phyloP scores from a whole-genome alignment of 2,797 vertebrate genomes.

The Spea hammondii region DNA sequence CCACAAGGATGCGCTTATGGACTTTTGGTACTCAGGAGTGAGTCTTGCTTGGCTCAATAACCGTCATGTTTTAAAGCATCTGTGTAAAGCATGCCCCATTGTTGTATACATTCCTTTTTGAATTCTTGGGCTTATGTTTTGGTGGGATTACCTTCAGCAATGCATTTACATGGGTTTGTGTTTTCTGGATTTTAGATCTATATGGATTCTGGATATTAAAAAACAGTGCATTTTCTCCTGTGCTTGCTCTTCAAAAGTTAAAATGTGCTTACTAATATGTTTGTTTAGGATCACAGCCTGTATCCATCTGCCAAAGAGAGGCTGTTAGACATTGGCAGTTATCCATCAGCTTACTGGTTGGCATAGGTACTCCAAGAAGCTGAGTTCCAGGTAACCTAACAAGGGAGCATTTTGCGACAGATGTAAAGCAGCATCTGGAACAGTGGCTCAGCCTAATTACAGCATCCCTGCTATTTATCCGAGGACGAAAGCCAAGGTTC shows the following conservation, averaged over 20 bases:
- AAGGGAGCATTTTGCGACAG: slow-evolving; percentile 43
- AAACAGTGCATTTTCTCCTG: no score
- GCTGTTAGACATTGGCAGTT: slow-evolving; percentile 25
- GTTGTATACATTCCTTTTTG: no score
- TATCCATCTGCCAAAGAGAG: slow-evolving; percentile 34
- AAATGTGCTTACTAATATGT: slow-evolving; percentile 25
- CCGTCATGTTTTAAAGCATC: no score
- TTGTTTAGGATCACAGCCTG: slow-evolving; percentile 17
- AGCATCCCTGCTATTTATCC: slow-evolving; percentile 28
- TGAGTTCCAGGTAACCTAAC: slow-evolving; percentile 37
- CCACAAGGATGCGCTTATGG: no score
- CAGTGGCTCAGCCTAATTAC: slow-evolving; percentile 36
- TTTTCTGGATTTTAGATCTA: no score
- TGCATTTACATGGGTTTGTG: no score
- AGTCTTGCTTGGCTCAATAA: no score
- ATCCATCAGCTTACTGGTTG: slow-evolving; percentile 40
- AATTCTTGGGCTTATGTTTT: no score
- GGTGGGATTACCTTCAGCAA: no score
- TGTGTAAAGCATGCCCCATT: no score
- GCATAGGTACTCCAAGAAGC: slow-evolving; percentile 31
- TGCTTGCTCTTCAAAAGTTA: slow-evolving; percentile 11
- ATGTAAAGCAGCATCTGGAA: slow-evolving; percentile 36
- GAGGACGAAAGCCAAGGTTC: slow-evolving; percentile 19
- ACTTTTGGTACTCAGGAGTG: no score
- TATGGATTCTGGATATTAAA: no score